Evolutionary conservation across 2,797 vertebrate genomes (phyloP).

Genomic region (Gallinago nigripennis): DNA sequence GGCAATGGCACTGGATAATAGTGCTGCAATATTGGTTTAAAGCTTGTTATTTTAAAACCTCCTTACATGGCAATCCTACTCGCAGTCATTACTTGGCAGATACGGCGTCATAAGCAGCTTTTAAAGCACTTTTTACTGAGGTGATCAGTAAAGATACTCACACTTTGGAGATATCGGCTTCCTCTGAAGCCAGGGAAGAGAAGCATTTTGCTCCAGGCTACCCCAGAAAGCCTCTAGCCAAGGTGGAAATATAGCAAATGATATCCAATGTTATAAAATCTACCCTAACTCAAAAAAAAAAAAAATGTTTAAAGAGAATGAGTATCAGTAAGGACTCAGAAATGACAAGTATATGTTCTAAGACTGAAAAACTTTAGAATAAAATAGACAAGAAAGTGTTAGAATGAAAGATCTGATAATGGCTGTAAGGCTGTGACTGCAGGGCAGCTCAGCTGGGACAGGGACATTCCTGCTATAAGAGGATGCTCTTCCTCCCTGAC

Average conservation of each 20-base stretch:
- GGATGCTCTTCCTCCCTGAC: neutral
- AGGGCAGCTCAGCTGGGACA: neutral
- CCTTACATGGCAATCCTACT: neutral
- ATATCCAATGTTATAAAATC: neutral
- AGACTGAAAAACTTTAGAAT: neutral
- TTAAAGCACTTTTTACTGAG: neutral
- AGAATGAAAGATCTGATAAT: neutral
- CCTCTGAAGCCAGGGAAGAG: neutral
- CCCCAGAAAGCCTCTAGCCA: neutral
- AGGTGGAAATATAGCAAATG: neutral
- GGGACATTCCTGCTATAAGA: neutral
- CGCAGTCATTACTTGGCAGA: neutral
- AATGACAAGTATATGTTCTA: neutral
- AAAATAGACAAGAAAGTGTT: neutral
- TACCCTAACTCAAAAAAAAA: neutral
- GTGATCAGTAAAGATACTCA: neutral
- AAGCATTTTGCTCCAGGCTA: neutral
- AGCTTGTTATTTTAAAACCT: neutral
- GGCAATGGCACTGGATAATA: neutral
- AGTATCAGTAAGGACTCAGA: neutral
- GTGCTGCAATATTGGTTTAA: neutral
- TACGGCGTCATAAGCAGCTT: neutral
- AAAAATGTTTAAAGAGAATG: neutral
- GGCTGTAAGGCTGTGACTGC: neutral
- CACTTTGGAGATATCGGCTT: neutral